Evolutionary conservation across 2,797 vertebrate species (phyloP).

Genomic region (Nothura maculosa): DNA sequence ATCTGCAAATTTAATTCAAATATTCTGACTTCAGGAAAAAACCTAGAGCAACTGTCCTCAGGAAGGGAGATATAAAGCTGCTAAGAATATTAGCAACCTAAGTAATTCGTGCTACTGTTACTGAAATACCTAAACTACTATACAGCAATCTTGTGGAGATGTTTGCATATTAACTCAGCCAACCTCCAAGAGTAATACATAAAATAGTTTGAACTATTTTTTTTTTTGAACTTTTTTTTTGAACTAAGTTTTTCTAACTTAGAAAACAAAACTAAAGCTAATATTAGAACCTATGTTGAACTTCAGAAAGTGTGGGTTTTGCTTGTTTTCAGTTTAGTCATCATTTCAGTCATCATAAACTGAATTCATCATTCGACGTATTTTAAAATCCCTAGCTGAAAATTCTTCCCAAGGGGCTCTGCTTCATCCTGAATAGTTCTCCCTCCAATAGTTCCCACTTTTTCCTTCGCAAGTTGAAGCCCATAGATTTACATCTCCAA

Average conservation of each 20-base stretch:
- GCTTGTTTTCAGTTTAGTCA: not conserved
- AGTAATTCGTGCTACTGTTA: not conserved
- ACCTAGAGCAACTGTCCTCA: not conserved
- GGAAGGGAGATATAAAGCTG: not conserved
- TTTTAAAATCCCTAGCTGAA: not conserved
- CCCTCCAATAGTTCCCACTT: not conserved
- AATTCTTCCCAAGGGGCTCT: not conserved
- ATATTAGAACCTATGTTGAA: not conserved
- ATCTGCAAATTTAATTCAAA: fast-evolving
- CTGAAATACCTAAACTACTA: not conserved
- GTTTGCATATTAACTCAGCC: not conserved
- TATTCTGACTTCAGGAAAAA: not conserved
- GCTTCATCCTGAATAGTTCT: not conserved
- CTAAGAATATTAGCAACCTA: not conserved
- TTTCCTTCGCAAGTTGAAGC: not conserved
- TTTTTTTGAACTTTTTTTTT: too few relatives aligned
- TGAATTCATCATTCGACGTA: too few relatives aligned
- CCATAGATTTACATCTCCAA: not conserved
- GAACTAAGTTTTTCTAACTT: not conserved
- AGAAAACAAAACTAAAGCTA: not conserved
- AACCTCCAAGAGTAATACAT: not conserved
- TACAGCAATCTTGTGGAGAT: not conserved
- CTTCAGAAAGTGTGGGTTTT: not conserved
- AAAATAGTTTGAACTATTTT: too few relatives aligned
- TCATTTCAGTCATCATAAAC: not conserved